phyloP scores from a whole-genome alignment of 2,888 invertebrate species.

The Drosophila anomalipes region DNA sequence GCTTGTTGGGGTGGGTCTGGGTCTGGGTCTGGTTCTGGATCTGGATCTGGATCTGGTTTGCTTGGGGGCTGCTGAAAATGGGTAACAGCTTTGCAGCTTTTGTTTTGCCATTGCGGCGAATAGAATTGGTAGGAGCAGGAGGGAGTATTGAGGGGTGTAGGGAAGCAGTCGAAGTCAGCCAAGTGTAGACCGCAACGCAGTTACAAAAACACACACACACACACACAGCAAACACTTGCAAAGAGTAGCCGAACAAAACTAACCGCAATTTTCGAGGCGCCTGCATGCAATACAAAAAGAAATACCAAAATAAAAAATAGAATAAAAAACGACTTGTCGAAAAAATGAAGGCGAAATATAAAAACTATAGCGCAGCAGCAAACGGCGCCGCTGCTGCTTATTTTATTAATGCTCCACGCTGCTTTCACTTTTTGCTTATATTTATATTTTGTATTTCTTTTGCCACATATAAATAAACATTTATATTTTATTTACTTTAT shows the following conservation, averaged over 20 bases:
- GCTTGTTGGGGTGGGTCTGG: slow-evolving; percentile 69
- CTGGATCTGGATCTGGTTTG: background rate
- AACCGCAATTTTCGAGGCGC: slow-evolving; percentile 82
- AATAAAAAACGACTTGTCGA: background rate
- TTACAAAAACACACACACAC: slow-evolving; percentile 50
- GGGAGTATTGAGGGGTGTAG: background rate
- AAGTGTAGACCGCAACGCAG: slow-evolving; percentile 74
- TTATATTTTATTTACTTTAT: slow-evolving; percentile 65
- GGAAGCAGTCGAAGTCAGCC: slow-evolving; percentile 44
- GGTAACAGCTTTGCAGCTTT: slow-evolving; percentile 78
- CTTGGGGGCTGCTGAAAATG: slow-evolving; percentile 52
- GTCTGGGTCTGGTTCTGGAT: slow-evolving; percentile 59
- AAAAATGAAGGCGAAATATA: background rate
- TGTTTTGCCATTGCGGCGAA: slow-evolving; percentile 71
- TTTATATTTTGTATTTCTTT: background rate
- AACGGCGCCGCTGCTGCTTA: slow-evolving; percentile 52
- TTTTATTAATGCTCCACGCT: slow-evolving; percentile 69
- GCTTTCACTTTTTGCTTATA: slow-evolving; percentile 54
- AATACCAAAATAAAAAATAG: slow-evolving; percentile 12
- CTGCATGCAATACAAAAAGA: slow-evolving; percentile 68
- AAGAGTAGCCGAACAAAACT: slow-evolving; percentile 58
- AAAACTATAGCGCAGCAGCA: slow-evolving; percentile 35
- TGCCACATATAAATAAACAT: slow-evolving; percentile 49
- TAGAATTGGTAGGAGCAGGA: slow-evolving; percentile 1
- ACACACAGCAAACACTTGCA: slow-evolving; percentile 50